phyloP scores from a whole-genome alignment of 2,113 vertebrate species.

The Odontophorus gujanensis region DNA sequence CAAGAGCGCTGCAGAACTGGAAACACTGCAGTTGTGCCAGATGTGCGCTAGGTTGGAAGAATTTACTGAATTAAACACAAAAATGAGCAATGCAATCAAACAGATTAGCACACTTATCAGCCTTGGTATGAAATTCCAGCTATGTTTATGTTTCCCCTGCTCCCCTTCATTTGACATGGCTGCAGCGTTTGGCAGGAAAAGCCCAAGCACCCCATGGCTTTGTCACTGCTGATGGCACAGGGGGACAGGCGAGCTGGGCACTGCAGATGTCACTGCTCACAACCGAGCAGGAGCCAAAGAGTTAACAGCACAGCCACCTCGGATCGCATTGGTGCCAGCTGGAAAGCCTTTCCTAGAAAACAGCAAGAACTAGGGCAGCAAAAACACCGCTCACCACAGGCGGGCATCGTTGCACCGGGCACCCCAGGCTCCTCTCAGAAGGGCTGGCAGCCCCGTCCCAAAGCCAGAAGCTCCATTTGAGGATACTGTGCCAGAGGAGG shows the following conservation, averaged over 20 bases:
- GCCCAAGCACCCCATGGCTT: not conserved
- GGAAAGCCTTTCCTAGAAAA: not conserved
- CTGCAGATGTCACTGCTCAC: not conserved
- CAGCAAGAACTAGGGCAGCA: not conserved
- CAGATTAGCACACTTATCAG: not conserved
- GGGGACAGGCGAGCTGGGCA: fast-evolving
- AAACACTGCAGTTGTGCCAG: not conserved
- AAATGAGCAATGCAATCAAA: not conserved
- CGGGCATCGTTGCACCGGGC: not conserved
- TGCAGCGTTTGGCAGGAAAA: not conserved
- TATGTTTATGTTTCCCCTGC: not conserved
- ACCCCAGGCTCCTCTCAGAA: not conserved
- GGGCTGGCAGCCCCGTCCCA: not conserved
- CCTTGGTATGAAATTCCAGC: not conserved
- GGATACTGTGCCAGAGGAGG: not conserved
- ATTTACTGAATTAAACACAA: not conserved
- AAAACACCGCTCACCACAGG: not conserved
- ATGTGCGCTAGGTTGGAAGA: not conserved
- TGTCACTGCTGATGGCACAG: not conserved
- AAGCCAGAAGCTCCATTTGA: not conserved
- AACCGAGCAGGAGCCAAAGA: not conserved
- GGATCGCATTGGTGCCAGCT: not conserved
- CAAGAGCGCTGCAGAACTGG: not conserved
- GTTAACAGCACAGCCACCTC: not conserved
- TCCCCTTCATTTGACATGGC: not conserved